These are phyloP conservation scores for Diorhabda sublineata DNA, from an alignment of 1,140 invertebrate species.

Conservation along the genomic window DNA sequence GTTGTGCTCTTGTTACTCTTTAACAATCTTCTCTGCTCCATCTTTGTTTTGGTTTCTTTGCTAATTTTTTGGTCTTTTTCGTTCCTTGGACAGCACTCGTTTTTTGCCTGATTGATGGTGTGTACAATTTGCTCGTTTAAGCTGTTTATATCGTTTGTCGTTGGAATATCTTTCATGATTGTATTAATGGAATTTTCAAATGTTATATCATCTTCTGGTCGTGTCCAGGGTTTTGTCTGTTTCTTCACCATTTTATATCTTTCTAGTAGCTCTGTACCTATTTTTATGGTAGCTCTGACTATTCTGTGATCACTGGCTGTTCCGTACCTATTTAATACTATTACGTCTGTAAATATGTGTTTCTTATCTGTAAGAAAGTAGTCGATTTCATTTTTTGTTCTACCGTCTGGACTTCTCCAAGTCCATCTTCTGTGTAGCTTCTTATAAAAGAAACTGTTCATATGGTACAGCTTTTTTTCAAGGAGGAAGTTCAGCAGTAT, in stretches of 20 bases:
- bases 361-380: slow-evolving; percentile 29
- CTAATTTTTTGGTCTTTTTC: slow-evolving; percentile 15
- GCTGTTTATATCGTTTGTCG: slow-evolving; percentile 6
- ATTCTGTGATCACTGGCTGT: slow-evolving; percentile 37
- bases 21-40: slow-evolving; percentile 3
- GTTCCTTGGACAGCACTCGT: slow-evolving; percentile 9
- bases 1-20: slow-evolving; percentile 5
- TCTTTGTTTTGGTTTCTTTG: not conserved
- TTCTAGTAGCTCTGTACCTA: slow-evolving; percentile 18
- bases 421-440: slow-evolving; percentile 28
- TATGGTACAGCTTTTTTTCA: too few relatives aligned
- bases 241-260: slow-evolving; percentile 23
- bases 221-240: not conserved
- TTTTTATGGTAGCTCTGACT: slow-evolving; percentile 35
- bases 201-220: slow-evolving; percentile 9
- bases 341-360: slow-evolving; percentile 35
- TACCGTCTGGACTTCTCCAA: slow-evolving; percentile 34
- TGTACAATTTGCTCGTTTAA: not conserved
- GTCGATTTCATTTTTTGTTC: slow-evolving; percentile 34
- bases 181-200: not conserved
- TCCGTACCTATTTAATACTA: slow-evolving; percentile 29
- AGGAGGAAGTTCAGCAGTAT: not conserved
- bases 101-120: slow-evolving; percentile 6
- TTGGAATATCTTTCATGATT: slow-evolving; percentile 11
- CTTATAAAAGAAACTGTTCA: not conserved